Evolutionary conservation across 2,888 invertebrate genomes (phyloP).

Genomic region (Fragum sueziense): DNA sequence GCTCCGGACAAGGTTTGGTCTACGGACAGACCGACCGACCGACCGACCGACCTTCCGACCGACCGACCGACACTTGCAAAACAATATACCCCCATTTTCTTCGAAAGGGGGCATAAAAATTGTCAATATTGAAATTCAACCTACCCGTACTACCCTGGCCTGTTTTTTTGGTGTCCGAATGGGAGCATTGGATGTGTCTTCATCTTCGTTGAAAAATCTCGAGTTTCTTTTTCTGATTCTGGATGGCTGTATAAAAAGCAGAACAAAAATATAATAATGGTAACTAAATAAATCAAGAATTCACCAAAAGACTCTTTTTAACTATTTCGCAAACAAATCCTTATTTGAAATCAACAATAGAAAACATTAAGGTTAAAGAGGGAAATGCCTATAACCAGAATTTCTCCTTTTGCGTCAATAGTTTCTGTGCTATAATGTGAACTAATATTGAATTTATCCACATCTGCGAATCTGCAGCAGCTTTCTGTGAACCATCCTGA

Average conservation of each 20-base stretch:
- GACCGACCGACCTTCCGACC: too few species aligned
- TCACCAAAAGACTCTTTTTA: neutral
- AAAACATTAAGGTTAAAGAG: neutral
- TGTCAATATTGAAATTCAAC: neutral
- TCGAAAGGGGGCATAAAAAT: too few species aligned
- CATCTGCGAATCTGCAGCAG: too few species aligned
- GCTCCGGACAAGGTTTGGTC: too few species aligned
- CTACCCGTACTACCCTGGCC: slow-evolving; percentile 45
- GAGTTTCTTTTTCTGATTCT: slow-evolving; percentile 76
- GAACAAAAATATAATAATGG: neutral
- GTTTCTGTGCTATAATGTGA: neutral
- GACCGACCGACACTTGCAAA: too few species aligned
- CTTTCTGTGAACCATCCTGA: too few species aligned
- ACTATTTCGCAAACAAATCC: neutral
- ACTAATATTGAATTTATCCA: too few species aligned
- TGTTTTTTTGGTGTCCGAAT: slow-evolving; percentile 64
- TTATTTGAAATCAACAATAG: neutral
- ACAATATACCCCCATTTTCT: too few species aligned
- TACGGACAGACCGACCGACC: too few species aligned
- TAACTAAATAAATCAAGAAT: neutral
- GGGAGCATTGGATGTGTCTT: slow-evolving; percentile 73
- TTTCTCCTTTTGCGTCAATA: slow-evolving; percentile 2
- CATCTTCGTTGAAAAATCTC: slow-evolving; percentile 77
- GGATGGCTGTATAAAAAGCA: slow-evolving; percentile 65
- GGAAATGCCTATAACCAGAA: neutral